These are phyloP conservation scores for Rhombomys opimus DNA, from an alignment of 2,113 vertebrate genomes.

Conservation along the genomic window DNA sequence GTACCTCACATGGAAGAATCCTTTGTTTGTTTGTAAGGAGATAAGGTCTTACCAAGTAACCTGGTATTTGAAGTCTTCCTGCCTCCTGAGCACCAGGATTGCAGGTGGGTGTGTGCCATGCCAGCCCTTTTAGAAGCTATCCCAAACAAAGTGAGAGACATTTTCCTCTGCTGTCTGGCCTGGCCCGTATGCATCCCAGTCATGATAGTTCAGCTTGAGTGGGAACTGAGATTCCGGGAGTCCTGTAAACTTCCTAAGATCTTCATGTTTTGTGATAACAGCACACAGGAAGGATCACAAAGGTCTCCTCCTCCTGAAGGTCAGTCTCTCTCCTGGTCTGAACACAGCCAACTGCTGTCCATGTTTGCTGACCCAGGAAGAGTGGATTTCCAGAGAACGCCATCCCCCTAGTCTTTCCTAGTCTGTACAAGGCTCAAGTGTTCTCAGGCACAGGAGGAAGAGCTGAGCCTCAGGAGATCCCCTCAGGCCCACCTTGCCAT, in stretches of 20 bases:
- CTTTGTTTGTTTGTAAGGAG: not conserved
- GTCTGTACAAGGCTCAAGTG: not conserved
- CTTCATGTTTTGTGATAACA: not conserved
- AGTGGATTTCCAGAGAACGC: not conserved
- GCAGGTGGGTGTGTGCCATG: not conserved
- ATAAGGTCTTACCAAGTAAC: not conserved
- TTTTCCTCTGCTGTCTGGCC: fast-evolving
- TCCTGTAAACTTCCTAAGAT: not conserved
- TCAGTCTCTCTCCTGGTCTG: not conserved
- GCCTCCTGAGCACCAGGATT: not conserved
- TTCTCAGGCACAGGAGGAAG: not conserved
- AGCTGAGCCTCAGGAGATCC: too few relatives aligned
- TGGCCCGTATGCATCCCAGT: fast-evolving
- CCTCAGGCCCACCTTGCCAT: not conserved
- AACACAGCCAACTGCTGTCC: not conserved
- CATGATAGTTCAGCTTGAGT: fast-evolving
- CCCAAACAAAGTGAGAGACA: not conserved
- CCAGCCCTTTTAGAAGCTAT: not conserved
- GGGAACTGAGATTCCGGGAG: too few relatives aligned
- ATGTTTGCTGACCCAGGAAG: fast-evolving
- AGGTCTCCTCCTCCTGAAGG: not conserved
- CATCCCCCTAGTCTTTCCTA: not conserved
- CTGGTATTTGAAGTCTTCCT: not conserved
- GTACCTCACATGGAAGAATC: not conserved
- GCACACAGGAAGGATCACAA: fast-evolving